Evolutionary conservation across 64 coral and sea anemone species (phyloP).

Genomic region (Porites lutea): DNA sequence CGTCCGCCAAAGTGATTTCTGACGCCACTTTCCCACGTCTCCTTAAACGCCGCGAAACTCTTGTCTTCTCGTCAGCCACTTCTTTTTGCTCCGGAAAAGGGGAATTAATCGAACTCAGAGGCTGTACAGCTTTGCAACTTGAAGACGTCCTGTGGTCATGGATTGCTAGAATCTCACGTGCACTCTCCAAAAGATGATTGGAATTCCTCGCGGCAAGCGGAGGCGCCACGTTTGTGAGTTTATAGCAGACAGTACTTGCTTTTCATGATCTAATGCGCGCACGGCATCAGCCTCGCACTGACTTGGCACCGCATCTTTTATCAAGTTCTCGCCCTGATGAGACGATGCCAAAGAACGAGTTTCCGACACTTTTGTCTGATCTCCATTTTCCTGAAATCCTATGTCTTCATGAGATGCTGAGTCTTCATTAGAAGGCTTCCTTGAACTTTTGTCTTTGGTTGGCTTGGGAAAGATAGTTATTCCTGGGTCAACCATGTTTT

Average conservation of each 20-base stretch:
- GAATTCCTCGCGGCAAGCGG: background rate
- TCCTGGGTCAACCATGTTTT: background rate
- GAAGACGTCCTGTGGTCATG: background rate
- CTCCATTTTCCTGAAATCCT: background rate
- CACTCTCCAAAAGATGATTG: background rate
- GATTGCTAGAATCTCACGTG: background rate
- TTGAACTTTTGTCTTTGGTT: background rate
- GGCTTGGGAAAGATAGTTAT: background rate
- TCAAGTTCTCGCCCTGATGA: background rate
- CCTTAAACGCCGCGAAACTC: background rate
- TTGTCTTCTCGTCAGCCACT: background rate
- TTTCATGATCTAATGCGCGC: background rate
- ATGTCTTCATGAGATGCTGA: background rate
- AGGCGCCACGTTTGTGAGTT: background rate
- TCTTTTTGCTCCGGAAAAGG: too few species aligned
- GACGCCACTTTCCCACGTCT: background rate
- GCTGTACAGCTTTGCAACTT: background rate
- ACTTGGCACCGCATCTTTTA: background rate
- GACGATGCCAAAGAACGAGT: background rate
- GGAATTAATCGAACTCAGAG: background rate
- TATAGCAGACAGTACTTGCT: background rate
- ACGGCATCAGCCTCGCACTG: background rate
- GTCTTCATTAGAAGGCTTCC: background rate
- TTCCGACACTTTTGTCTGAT: background rate
- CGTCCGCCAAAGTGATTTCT: background rate